Evolutionary conservation across 2,113 vertebrate species (phyloP).

Genomic region (Eupsittula cactorum): DNA sequence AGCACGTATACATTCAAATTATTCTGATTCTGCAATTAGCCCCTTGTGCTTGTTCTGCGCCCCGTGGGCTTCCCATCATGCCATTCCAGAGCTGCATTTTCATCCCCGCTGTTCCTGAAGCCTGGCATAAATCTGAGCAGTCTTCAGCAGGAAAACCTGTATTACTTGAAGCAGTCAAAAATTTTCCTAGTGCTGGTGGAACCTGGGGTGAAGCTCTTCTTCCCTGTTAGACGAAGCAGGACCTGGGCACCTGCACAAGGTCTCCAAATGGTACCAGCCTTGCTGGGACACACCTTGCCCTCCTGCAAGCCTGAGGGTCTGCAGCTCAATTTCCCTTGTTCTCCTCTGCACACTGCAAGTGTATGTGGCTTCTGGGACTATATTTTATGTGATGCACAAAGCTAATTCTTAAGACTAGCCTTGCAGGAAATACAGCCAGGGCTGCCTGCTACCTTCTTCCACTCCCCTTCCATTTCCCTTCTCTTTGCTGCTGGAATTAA

Average conservation of each 20-base stretch:
- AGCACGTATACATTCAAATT: constrained; percentile 19
- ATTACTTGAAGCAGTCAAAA: not conserved
- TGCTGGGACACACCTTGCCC: not conserved
- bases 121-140: constrained; percentile 23
- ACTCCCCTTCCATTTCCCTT: not conserved
- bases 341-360: not conserved
- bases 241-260: not conserved
- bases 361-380: not conserved
- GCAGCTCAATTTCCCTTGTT: not conserved
- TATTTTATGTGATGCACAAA: not conserved
- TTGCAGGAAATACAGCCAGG: not conserved
- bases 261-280: not conserved
- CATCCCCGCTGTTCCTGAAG: constrained; percentile 26
- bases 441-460: constrained; percentile 1
- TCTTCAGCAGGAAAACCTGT: not conserved
- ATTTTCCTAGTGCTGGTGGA: not conserved
- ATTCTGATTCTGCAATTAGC: constrained; percentile 45
- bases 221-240: not conserved
- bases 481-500: constrained; percentile 32
- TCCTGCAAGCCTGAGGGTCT: not conserved
- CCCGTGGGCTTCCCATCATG: not conserved
- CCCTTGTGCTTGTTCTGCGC: not conserved
- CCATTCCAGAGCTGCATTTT: constrained; percentile 34
- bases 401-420: not conserved
- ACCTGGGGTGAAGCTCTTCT: not conserved